Percentiles rank a stretch among this genome's conserved stretches.
phyloP scores from a whole-genome alignment of 2,797 vertebrate species.

The Enteromius argenteus region DNA sequence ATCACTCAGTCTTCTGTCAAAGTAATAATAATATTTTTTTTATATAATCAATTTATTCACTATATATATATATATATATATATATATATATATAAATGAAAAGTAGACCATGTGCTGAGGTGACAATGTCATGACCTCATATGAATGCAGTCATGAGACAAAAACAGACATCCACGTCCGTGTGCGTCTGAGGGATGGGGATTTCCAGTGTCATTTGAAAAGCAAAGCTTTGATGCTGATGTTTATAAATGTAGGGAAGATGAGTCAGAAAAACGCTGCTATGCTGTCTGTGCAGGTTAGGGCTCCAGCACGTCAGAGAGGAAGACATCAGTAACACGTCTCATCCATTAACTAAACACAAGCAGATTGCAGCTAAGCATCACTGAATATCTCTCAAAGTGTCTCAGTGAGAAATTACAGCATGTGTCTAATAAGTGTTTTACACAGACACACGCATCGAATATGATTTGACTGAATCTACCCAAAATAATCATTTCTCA shows the following conservation, averaged over 20 bases:
- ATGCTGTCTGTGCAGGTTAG: slow-evolving; percentile 34
- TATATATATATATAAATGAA: neutral
- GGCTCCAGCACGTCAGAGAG: slow-evolving; percentile 8
- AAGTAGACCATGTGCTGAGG: neutral
- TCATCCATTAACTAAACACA: slow-evolving; percentile 42
- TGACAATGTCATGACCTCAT: slow-evolving; percentile 48
- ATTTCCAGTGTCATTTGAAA: slow-evolving; percentile 22
- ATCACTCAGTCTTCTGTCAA: neutral
- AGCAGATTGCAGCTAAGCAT: neutral
- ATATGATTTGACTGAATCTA: neutral
- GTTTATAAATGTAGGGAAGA: slow-evolving; percentile 30
- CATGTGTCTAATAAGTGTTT: slow-evolving; percentile 10
- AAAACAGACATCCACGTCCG: slow-evolving; percentile 7
- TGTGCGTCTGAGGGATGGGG: slow-evolving; percentile 7
- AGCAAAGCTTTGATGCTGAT: slow-evolving; percentile 21
- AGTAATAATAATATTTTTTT: neutral
- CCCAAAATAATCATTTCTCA: neutral
- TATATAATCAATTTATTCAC: neutral
- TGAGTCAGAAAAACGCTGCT: slow-evolving; percentile 40
- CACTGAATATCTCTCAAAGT: slow-evolving; percentile 9
- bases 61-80: neutral
- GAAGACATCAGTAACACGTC: slow-evolving; percentile 16
- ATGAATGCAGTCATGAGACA: slow-evolving; percentile 34
- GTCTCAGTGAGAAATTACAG: neutral
- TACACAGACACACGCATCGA: neutral